Evolutionary conservation across 2,888 invertebrate species (phyloP).

Genomic region (Heliconius charithonia): DNA sequence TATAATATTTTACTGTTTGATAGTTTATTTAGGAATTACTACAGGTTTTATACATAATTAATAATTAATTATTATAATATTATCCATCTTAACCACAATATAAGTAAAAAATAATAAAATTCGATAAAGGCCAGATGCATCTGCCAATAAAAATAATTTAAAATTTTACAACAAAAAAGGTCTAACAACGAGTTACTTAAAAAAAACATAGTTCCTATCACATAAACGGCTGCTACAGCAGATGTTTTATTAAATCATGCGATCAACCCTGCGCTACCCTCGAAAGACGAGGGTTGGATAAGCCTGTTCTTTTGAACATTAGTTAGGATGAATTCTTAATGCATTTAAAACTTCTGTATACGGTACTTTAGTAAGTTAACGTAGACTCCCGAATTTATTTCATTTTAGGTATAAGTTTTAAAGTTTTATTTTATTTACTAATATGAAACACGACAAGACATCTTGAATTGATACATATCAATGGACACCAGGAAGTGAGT

Average conservation of each 20-base stretch:
- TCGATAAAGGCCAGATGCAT: neutral
- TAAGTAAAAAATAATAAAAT: neutral
- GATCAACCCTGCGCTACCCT: conserved; percentile 17
- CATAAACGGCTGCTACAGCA: conserved; percentile 26
- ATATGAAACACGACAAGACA: neutral
- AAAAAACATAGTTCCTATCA: conserved; percentile 1
- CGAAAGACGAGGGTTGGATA: conserved; percentile 17
- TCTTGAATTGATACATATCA: too few relatives aligned
- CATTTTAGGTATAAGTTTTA: neutral
- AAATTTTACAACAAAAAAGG: neutral
- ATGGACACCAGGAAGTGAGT: too few relatives aligned
- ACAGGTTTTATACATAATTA: too few relatives aligned
- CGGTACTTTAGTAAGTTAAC: neutral
- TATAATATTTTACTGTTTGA: too few relatives aligned
- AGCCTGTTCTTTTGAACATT: conserved; percentile 20
- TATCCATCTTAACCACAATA: neutral
- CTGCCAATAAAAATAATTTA: conserved; percentile 2
- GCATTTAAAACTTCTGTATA: conserved; percentile 1
- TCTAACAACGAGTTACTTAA: neutral
- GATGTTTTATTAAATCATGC: conserved; percentile 29
- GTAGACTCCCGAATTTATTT: neutral
- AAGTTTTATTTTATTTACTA: neutral
- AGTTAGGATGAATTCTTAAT: neutral
- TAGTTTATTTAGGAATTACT: too few relatives aligned
- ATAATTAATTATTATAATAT: too few relatives aligned